Evolutionary conservation across 2,797 vertebrate species (phyloP).

Genomic region (Chaunax sp.): DNA sequence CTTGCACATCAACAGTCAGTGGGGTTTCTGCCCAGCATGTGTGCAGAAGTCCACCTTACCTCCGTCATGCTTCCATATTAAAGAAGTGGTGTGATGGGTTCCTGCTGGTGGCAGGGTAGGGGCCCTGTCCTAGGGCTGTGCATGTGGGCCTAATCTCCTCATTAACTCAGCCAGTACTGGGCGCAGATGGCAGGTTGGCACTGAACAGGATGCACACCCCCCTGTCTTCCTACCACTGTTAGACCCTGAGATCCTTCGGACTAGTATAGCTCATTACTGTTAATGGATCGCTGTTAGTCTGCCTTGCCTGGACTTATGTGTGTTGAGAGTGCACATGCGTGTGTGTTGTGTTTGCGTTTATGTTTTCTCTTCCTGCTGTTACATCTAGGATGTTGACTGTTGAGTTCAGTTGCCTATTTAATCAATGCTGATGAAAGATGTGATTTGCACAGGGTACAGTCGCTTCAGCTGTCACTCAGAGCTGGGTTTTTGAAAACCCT

Average conservation of each 20-base stretch:
- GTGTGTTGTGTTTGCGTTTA: slow-evolving; percentile 11
- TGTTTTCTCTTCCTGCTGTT: slow-evolving; percentile 34
- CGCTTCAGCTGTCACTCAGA: slow-evolving; percentile 21
- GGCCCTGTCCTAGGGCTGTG: slow-evolving; percentile 69
- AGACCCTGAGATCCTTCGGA: slow-evolving; percentile 45
- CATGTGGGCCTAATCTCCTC: slow-evolving; percentile 80
- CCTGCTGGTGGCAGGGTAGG: slow-evolving; percentile 68
- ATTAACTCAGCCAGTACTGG: slow-evolving; percentile 74
- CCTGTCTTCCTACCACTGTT: slow-evolving; percentile 56
- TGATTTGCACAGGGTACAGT: slow-evolving; percentile 24
- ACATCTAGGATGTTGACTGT: slow-evolving; percentile 28
- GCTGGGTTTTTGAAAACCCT: slow-evolving; percentile 16
- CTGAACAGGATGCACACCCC: slow-evolving; percentile 55
- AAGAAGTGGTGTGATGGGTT: slow-evolving; percentile 55
- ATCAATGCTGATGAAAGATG: slow-evolving; percentile 56
- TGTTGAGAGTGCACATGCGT: slow-evolving; percentile 1
- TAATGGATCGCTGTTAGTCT: slow-evolving; percentile 61
- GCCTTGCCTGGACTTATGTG: slow-evolving; percentile 10
- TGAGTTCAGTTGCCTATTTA: slow-evolving; percentile 43
- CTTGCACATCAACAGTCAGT: slow-evolving; percentile 46
- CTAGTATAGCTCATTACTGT: slow-evolving; percentile 61
- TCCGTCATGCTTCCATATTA: slow-evolving; percentile 79
- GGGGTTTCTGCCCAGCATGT: slow-evolving; percentile 61
- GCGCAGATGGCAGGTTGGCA: slow-evolving; percentile 83
- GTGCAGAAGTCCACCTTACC: slow-evolving; percentile 59